Conservation (phyloP, 2,888 invertebrate genomes). For the Perizoma flavofasciatum region DNA sequence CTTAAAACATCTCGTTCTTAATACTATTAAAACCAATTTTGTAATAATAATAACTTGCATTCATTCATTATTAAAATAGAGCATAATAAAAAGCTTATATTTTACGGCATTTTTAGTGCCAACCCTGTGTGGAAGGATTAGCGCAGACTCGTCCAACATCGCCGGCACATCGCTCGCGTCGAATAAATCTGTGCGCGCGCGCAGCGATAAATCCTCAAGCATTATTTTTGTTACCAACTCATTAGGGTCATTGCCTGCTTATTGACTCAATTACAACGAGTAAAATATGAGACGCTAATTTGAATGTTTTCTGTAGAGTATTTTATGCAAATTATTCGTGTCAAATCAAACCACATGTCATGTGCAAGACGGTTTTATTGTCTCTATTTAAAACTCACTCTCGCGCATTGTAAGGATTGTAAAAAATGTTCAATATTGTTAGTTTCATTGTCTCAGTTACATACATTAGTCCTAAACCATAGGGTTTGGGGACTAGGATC, state of each 20-base stretch:
- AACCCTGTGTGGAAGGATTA: constrained; percentile 77
- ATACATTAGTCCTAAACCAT: too few species aligned
- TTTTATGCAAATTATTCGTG: constrained; percentile 57
- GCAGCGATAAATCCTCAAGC: constrained; percentile 78
- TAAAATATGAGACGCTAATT: constrained; percentile 70
- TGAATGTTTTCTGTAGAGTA: constrained; percentile 63
- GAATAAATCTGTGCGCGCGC: constrained; percentile 80
- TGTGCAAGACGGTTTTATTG: constrained; percentile 27
- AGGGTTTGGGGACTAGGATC: too few species aligned
- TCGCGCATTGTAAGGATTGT: too few species aligned
- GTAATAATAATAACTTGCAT: too few species aligned
- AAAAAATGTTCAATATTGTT: too few species aligned
- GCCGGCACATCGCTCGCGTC: constrained; percentile 57
- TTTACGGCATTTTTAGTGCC: constrained; percentile 39
- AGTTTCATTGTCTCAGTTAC: too few species aligned
- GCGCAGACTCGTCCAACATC: constrained; percentile 55
- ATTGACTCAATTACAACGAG: constrained; percentile 74
- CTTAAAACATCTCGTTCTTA: too few species aligned
- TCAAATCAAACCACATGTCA: constrained; percentile 58
- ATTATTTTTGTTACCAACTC: constrained; percentile 82
- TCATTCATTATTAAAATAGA: too few species aligned
- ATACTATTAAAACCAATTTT: too few species aligned
- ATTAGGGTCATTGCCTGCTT: constrained; percentile 82
- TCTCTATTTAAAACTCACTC: constrained; percentile 21
- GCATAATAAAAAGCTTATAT: too few species aligned